Conservation (phyloP, 1,140 invertebrate species). For the Solen grandis region DNA sequence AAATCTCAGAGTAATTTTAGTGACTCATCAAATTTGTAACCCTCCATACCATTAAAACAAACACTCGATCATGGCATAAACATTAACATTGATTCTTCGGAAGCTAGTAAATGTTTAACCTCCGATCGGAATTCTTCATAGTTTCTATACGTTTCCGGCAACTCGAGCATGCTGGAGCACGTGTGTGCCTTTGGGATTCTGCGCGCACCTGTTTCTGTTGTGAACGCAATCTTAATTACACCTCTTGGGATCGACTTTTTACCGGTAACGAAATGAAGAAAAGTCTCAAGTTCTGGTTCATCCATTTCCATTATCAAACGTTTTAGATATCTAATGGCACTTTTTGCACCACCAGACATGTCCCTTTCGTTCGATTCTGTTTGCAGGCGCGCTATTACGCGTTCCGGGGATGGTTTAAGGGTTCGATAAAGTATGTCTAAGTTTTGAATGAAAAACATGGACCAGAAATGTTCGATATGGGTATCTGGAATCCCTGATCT, state of each 20-base stretch:
- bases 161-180: conserved; percentile 28
- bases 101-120: conserved; percentile 28
- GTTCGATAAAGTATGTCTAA: conserved; percentile 9
- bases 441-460: not conserved
- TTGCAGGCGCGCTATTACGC: conserved; percentile 19
- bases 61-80: too few relatives aligned
- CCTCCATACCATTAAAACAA: too few relatives aligned
- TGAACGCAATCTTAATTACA: conserved; percentile 18
- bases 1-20: too few relatives aligned
- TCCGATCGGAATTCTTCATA: conserved; percentile 32
- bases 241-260: conserved; percentile 5
- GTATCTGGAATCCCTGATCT: conserved; percentile 17
- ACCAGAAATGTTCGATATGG: conserved; percentile 30
- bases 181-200: conserved; percentile 31
- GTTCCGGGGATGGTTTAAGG: conserved; percentile 21
- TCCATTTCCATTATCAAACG: conserved; percentile 9
- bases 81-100: conserved; percentile 32
- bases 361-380: not conserved
- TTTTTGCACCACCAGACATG: not conserved
- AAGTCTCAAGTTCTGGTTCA: not conserved
- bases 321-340: conserved; percentile 18
- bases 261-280: conserved; percentile 36
- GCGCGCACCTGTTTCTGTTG: not conserved
- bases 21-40: too few relatives aligned
- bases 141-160: conserved; percentile 24